These are phyloP conservation scores for Norana najaformis DNA, from an alignment of 2,888 invertebrate species.

Conservation along the genomic window DNA sequence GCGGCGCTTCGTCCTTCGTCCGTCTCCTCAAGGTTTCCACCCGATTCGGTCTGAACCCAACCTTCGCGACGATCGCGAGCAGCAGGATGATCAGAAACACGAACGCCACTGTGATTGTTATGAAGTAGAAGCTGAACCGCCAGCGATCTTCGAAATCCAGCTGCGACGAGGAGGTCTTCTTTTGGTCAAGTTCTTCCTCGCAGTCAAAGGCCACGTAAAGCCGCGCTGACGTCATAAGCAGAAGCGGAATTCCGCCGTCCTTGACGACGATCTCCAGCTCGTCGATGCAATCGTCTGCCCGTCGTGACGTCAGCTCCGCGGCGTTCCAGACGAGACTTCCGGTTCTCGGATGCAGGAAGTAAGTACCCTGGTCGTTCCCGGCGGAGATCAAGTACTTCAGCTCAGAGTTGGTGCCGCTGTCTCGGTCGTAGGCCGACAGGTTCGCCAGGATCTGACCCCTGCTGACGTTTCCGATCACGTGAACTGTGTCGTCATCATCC, in stretches of 20 bases:
- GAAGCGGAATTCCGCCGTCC: slow-evolving; percentile 10
- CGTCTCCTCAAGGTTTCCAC: neutral
- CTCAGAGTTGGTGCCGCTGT: neutral
- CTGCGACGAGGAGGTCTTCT: neutral
- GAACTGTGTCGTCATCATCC: neutral
- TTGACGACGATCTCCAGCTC: neutral
- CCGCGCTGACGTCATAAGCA: neutral
- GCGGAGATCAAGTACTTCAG: neutral
- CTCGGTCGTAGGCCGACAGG: neutral
- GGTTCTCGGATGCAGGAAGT: neutral
- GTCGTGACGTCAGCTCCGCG: neutral
- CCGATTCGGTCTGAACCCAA: neutral
- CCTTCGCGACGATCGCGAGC: neutral
- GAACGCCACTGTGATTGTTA: neutral
- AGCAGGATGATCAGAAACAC: neutral
- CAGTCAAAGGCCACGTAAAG: slow-evolving; percentile 2
- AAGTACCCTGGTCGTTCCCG: neutral
- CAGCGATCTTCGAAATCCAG: neutral
- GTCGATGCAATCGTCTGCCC: neutral
- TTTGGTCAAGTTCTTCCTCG: neutral
- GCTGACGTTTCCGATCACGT: neutral
- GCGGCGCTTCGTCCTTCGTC: neutral
- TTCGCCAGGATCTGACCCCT: neutral
- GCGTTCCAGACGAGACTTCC: slow-evolving; percentile 9
- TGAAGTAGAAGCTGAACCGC: neutral